Conservation (phyloP, 1,140 invertebrate genomes). For the Apis cerana region DNA sequence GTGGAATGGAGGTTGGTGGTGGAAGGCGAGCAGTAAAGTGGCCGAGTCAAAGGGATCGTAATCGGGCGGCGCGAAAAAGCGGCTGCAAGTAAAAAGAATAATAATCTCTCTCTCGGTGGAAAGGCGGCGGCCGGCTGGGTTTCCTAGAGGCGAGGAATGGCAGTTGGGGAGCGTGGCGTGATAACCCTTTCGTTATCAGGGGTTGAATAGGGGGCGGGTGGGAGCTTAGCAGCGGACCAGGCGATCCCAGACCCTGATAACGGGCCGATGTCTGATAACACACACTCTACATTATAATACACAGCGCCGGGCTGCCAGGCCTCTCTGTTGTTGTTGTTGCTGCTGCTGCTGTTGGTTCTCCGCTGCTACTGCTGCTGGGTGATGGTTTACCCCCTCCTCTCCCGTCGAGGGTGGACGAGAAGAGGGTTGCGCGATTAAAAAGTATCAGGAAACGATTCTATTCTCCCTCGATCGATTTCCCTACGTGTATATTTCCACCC, state of each 20-base stretch:
- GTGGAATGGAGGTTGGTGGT: conserved; percentile 10
- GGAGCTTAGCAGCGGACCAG: conserved; percentile 76
- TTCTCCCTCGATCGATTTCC: not conserved
- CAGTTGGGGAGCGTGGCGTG: conserved; percentile 74
- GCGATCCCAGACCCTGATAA: conserved; percentile 77
- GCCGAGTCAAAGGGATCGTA: conserved; percentile 76
- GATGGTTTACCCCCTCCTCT: conserved; percentile 20
- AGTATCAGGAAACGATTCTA: conserved; percentile 18
- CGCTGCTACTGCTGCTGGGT: conserved; percentile 34
- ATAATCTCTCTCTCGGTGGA: conserved; percentile 72
- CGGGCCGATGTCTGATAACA: conserved; percentile 78
- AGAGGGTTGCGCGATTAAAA: conserved; percentile 55
- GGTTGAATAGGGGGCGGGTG: conserved; percentile 61
- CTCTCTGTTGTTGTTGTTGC: conserved; percentile 48
- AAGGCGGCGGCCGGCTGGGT: conserved; percentile 45
- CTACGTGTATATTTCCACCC: too few species aligned
- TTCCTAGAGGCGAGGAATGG: conserved; percentile 63
- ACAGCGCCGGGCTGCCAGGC: conserved; percentile 60
- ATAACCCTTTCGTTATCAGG: conserved; percentile 81
- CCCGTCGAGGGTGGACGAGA: conserved; percentile 28
- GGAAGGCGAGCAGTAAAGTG: conserved; percentile 69
- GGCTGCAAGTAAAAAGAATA: conserved; percentile 70
- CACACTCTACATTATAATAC: conserved; percentile 78
- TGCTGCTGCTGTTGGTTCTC: conserved; percentile 41
- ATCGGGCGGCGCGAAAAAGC: conserved; percentile 69